Percentiles rank a stretch among this genome's conserved stretches.
Conservation (phyloP, 2,888 invertebrate species). For the Leptodirus hochenwartii region DNA sequence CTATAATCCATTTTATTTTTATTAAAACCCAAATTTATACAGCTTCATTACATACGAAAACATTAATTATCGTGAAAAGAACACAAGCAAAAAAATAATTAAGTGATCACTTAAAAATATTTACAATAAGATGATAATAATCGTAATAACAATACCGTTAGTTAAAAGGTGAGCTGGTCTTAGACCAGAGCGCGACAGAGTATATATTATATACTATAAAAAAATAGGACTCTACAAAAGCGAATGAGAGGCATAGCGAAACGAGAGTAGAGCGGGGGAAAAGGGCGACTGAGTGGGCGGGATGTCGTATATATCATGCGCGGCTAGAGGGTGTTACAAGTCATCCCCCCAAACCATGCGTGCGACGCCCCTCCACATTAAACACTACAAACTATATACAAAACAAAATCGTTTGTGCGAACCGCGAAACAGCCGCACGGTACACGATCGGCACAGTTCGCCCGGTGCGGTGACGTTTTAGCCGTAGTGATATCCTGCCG, state of each 20-base stretch:
- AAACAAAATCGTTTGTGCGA: too few species aligned
- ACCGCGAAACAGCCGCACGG: too few species aligned
- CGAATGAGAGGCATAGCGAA: conserved; percentile 20
- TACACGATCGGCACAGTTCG: too few species aligned
- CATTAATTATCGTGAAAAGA: conserved; percentile 28
- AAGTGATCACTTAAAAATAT: conserved; percentile 30
- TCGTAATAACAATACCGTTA: conserved; percentile 8
- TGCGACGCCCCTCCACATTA: too few species aligned
- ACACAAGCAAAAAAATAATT: conserved; percentile 23
- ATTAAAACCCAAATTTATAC: conserved; percentile 31
- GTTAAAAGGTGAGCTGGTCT: conserved; percentile 25
- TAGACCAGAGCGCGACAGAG: conserved; percentile 24
- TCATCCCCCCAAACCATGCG: too few species aligned
- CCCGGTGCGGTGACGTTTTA: too few species aligned
- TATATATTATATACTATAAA: conserved; percentile 15
- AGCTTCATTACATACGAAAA: conserved; percentile 29
- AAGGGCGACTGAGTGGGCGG: too few species aligned
- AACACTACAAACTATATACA: too few species aligned
- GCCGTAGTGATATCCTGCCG: too few species aligned
- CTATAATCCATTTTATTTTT: conserved; percentile 30
- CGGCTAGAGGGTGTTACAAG: too few species aligned
- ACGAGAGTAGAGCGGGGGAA: conserved; percentile 12
- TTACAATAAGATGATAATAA: conserved; percentile 30
- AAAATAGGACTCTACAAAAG: conserved; percentile 28
- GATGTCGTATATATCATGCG: too few species aligned